phyloP scores from a whole-genome alignment of 1,140 invertebrate species.

The Ceratosolen fusciceps region DNA sequence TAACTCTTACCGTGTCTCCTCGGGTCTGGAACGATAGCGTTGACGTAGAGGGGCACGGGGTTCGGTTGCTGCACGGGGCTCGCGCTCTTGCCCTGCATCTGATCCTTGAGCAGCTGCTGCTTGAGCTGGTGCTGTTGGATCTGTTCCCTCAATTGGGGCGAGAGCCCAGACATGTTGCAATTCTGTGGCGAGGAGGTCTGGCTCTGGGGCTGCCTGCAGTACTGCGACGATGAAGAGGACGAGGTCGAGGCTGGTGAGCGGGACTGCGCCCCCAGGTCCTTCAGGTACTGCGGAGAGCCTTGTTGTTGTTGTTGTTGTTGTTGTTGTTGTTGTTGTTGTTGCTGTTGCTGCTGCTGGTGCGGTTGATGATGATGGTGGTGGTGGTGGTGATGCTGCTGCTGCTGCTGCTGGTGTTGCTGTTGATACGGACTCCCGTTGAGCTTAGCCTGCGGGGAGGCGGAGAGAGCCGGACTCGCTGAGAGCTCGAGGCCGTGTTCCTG shows the following conservation, averaged over 20 bases:
- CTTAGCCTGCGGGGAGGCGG: constrained; percentile 53
- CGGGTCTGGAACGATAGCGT: constrained; percentile 58
- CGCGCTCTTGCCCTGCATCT: constrained; percentile 63
- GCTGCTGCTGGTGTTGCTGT: constrained; percentile 35
- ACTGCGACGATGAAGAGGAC: constrained; percentile 41
- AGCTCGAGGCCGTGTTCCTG: constrained; percentile 74
- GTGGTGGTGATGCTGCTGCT: constrained; percentile 50
- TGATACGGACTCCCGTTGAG: constrained; percentile 56
- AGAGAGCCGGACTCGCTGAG: constrained; percentile 58
- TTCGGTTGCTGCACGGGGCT: constrained; percentile 56
- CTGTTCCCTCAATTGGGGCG: constrained; percentile 62
- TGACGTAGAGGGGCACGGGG: constrained; percentile 67
- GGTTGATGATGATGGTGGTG: constrained; percentile 35
- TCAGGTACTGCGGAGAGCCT: constrained; percentile 30
- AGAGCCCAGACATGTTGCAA: constrained; percentile 58
- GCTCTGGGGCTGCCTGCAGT: constrained; percentile 22
- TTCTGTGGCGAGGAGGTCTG: constrained; percentile 45
- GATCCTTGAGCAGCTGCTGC: constrained; percentile 64
- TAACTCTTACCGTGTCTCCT: constrained; percentile 52
- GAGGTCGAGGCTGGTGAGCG: constrained; percentile 41
- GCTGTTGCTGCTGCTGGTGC: constrained; percentile 46
- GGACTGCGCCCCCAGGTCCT: constrained; percentile 19
- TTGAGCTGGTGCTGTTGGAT: constrained; percentile 67
- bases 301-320: not conserved
- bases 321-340: too few relatives aligned